Evolutionary conservation across 2,797 vertebrate genomes (phyloP), one percentile per base, ranked within the genome.

Genomic region (Xerus rutilus): DNA sequence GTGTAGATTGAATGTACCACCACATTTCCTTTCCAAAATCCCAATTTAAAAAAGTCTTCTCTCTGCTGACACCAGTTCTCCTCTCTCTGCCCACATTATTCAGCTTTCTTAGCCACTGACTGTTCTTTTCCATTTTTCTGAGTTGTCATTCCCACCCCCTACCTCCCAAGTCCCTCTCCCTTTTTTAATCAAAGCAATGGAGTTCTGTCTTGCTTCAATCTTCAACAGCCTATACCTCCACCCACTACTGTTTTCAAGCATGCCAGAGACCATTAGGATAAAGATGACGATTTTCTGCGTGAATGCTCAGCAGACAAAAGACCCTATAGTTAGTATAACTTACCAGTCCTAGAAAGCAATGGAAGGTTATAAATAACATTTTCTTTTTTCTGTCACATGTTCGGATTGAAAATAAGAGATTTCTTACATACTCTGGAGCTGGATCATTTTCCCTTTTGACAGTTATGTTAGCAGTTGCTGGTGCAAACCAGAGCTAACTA

Each of bases 391-490:
- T 92, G 93, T 95, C 92, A 98, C 84, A 88, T 47, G 30, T 87
- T 97, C 86, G 94, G 72, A 97, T 93, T 93, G 89, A 77, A 95
- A 92, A 90, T 83, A 96, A 92, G 69, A 95, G 77, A 89, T 94
- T 95, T 96, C 81, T 96, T 96, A 95, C 73, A 85, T 86, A 54
- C n/a, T 92, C 67, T 76, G 23, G 62, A 78, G 32, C 87, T 85
- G 87, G 77, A 70, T 91, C 84, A 11, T 78, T 97, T 97, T 97
- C 95, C 85, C 86, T 93, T 96, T 87, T 97, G 93, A 97, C 95
- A 97, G 95, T 91, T 95, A 95, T 74, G 95, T 95, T 96, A 93
- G 93, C 91, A 96, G 62, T 92, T 95, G 30, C 79, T 96, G 54
- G 83, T 96, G 54, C 39, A 96, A 96, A 96, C 89, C 79, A 93